These are phyloP conservation scores for Oceanodroma tethys DNA, from an alignment of 2,113 vertebrate species.

Conservation along the genomic window DNA sequence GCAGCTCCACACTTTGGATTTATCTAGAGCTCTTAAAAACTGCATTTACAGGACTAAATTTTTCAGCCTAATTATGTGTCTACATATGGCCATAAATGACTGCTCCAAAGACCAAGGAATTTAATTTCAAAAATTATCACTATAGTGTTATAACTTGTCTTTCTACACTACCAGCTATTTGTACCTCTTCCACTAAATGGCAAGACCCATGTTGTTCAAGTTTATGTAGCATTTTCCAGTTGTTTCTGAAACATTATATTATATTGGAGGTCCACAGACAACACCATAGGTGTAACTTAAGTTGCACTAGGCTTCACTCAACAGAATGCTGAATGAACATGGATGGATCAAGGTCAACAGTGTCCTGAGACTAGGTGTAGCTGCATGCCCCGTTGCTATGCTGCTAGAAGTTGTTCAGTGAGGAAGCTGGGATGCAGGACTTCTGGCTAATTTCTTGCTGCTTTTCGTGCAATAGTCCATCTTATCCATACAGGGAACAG, in stretches of 20 bases:
- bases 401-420: neutral
- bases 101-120: neutral
- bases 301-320: neutral
- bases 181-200: neutral
- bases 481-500: neutral
- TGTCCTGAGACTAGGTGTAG: neutral
- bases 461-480: neutral
- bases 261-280: neutral
- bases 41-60: neutral
- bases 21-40: neutral
- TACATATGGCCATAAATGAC: neutral
- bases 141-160: neutral
- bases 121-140: neutral
- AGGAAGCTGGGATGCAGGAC: neutral
- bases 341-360: neutral
- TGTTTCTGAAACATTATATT: neutral
- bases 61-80: neutral
- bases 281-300: neutral
- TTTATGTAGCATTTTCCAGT: neutral
- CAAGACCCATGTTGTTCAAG: neutral
- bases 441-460: neutral
- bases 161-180: neutral
- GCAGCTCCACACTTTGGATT: neutral
- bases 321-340: neutral
- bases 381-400: neutral